These are phyloP conservation scores for Rhombomys opimus DNA, from an alignment of 2,113 vertebrate genomes.

Conservation along the genomic window DNA sequence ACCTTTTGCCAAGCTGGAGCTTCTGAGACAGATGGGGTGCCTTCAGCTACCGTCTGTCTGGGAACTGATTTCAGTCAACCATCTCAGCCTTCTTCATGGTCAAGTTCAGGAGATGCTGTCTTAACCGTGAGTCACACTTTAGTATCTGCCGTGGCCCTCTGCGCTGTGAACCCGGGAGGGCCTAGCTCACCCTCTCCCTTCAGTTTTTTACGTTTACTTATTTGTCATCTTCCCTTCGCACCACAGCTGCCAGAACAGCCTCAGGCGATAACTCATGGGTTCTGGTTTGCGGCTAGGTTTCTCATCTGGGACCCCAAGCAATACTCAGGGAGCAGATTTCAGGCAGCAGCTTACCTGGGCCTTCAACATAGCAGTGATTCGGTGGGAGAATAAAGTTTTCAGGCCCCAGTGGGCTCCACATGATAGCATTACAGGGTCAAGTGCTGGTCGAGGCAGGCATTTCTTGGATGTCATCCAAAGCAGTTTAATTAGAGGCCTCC, in stretches of 20 bases:
- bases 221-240: neutral
- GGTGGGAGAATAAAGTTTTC: neutral
- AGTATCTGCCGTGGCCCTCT: neutral
- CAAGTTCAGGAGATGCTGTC: neutral
- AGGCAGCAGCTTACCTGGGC: neutral
- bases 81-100: neutral
- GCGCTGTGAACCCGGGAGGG: neutral
- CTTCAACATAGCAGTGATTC: neutral
- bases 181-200: neutral
- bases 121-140: neutral
- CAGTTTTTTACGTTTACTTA: neutral
- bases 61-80: neutral
- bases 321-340: neutral
- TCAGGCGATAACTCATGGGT: no score
- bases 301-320: neutral
- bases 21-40: neutral
- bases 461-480: neutral
- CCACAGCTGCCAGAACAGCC: neutral
- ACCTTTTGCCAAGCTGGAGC: neutral
- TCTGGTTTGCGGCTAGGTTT: neutral
- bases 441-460: neutral
- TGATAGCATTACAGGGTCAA: neutral
- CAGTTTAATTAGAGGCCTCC: constrained; percentile 18
- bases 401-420: neutral
- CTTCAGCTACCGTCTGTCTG: neutral